Percentiles rank a stretch among this genome's conserved stretches.
phyloP scores from a whole-genome alignment of 2,888 invertebrate species.

The Sericinus montela region DNA sequence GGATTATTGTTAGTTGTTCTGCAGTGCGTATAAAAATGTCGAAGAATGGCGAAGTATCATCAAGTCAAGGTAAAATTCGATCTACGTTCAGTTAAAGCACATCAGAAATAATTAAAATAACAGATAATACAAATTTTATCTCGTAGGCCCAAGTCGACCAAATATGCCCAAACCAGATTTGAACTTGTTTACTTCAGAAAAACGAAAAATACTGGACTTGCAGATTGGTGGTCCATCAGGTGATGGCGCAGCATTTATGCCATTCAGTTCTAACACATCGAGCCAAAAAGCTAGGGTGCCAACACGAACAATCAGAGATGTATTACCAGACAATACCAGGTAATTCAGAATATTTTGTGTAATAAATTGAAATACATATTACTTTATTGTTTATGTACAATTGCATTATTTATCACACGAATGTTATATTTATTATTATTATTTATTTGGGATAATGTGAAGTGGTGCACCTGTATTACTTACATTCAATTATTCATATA shows the following conservation, averaged over 20 bases:
- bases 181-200: slow-evolving; percentile 70
- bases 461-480: too few species aligned
- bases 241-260: slow-evolving; percentile 73
- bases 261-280: slow-evolving; percentile 57
- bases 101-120: slow-evolving; percentile 6
- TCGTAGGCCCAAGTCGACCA: slow-evolving; percentile 66
- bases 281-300: slow-evolving; percentile 55
- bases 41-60: slow-evolving; percentile 85
- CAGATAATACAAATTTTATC: slow-evolving; percentile 3
- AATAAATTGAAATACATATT: too few species aligned
- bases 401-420: too few species aligned
- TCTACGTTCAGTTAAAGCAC: slow-evolving; percentile 8
- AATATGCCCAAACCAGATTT: slow-evolving; percentile 67
- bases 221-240: slow-evolving; percentile 72
- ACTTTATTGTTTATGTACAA: too few species aligned
- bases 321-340: slow-evolving; percentile 71
- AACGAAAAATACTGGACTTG: slow-evolving; percentile 79
- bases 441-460: too few species aligned
- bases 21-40: slow-evolving; percentile 76
- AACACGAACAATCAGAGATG: slow-evolving; percentile 67
- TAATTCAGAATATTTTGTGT: slow-evolving; percentile 24
- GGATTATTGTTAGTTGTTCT: slow-evolving; percentile 32
- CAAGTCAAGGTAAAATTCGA: slow-evolving; percentile 75
- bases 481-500: too few species aligned
- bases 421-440: too few species aligned